Evolutionary conservation across 1,140 invertebrate species (phyloP).

Genomic region (Drosophila pseudoobscura): DNA sequence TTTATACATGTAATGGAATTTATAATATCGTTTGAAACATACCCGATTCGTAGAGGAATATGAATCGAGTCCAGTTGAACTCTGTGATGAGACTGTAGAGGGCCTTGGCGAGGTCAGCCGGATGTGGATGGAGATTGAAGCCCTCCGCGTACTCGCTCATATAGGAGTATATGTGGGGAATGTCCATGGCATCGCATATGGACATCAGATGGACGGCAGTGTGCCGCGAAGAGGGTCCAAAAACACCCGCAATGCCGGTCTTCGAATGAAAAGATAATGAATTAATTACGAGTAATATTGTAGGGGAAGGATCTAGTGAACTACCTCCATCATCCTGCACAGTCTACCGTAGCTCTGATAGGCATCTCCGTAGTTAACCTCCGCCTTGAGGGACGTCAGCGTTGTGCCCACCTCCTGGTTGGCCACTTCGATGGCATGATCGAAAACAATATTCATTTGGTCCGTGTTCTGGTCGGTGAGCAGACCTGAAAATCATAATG

Average conservation of each 20-base stretch:
- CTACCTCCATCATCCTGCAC: constrained; percentile 83
- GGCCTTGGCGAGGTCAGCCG: constrained; percentile 88
- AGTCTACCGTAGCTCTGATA: constrained; percentile 80
- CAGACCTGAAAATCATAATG: constrained; percentile 57
- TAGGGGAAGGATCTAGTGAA: background rate
- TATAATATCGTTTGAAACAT: constrained; percentile 27
- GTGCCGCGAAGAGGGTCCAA: constrained; percentile 89
- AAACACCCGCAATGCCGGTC: constrained; percentile 89
- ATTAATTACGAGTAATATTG: background rate
- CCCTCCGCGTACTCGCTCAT: constrained; percentile 85
- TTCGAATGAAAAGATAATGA: constrained; percentile 36
- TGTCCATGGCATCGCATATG: constrained; percentile 93
- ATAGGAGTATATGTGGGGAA: constrained; percentile 92
- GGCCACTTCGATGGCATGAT: constrained; percentile 74
- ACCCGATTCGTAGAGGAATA: constrained; percentile 92
- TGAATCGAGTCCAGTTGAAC: constrained; percentile 93
- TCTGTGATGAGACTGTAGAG: constrained; percentile 89
- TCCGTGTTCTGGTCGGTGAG: constrained; percentile 71
- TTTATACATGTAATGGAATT: too few species aligned
- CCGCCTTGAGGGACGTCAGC: constrained; percentile 56
- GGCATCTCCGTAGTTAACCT: constrained; percentile 80
- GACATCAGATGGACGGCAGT: constrained; percentile 91
- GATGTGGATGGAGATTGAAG: constrained; percentile 94
- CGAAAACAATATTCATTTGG: constrained; percentile 73
- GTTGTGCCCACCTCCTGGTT: constrained; percentile 59